Conservation (phyloP, 2,797 vertebrate genomes). For the Thaleichthys pacificus region DNA sequence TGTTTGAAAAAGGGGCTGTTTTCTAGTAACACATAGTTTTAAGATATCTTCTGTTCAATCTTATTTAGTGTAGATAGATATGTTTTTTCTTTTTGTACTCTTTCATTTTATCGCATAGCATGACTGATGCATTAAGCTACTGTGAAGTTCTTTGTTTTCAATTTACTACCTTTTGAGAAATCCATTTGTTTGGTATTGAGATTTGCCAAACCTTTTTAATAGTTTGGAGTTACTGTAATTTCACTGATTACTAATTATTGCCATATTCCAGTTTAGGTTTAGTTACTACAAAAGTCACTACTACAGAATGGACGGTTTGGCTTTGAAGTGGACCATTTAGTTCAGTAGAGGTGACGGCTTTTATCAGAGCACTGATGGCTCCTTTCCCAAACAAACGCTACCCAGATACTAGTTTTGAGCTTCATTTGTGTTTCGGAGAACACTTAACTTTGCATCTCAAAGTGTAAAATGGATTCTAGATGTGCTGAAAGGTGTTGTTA, state of each 20-base stretch:
- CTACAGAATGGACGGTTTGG: too few relatives aligned
- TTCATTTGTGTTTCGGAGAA: neutral
- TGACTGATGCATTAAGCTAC: neutral
- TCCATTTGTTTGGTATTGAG: too few relatives aligned
- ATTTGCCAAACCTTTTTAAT: too few relatives aligned
- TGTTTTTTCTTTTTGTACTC: constrained; percentile 11
- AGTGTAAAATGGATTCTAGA: neutral
- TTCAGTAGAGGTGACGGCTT: neutral
- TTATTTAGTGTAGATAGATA: constrained; percentile 3
- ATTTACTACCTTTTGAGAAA: neutral
- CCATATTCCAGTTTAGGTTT: neutral
- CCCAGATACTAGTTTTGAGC: neutral
- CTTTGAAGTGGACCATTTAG: neutral
- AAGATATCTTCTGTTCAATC: neutral
- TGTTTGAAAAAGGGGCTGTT: neutral
- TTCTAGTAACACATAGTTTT: constrained; percentile 27
- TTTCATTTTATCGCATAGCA: neutral
- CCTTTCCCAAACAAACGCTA: neutral
- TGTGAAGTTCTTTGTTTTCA: constrained; percentile 1
- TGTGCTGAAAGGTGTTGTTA: neutral
- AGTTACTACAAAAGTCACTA: neutral
- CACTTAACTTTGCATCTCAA: neutral
- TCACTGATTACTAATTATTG: neutral
- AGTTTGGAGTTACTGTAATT: neutral
- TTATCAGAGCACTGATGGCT: neutral